Evolutionary conservation across 2,113 vertebrate species (phyloP).

Genomic region (Bujurquina vittata): DNA sequence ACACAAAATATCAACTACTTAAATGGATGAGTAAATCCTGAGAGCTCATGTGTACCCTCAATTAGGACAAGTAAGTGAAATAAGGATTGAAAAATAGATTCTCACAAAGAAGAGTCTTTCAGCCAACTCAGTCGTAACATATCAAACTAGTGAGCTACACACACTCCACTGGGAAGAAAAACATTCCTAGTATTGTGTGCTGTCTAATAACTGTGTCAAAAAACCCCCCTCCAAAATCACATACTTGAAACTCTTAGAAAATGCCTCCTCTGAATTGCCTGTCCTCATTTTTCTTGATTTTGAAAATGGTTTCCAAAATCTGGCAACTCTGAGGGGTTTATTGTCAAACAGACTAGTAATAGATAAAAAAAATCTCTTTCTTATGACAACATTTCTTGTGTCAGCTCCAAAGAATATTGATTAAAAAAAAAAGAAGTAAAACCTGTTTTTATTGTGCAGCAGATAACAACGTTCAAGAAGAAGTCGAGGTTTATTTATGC

Average conservation of each 20-base stretch:
- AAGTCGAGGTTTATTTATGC: background rate
- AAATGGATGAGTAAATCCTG: conserved; percentile 23
- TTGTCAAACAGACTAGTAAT: background rate
- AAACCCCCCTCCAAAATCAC: background rate
- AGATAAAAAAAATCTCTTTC: background rate
- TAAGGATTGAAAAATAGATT: conserved; percentile 32
- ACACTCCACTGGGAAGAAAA: background rate
- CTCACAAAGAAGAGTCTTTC: conserved; percentile 7
- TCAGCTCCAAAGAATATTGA: background rate
- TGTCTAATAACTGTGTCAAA: background rate
- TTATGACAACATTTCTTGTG: background rate
- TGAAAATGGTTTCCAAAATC: background rate
- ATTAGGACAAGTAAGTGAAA: conserved; percentile 27
- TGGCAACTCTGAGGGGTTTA: background rate
- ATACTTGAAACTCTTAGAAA: background rate
- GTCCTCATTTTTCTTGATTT: background rate
- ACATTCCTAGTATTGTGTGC: conserved; percentile 1
- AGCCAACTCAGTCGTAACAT: conserved; percentile 23
- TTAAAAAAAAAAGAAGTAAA: background rate
- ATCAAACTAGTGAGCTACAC: conserved; percentile 24
- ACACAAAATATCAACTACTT: conserved; percentile 6
- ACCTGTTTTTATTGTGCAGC: background rate
- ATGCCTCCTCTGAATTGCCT: background rate
- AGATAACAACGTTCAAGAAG: background rate
- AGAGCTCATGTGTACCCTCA: conserved; percentile 5